phyloP scores from a whole-genome alignment of 2,888 invertebrate species.

The Drosophila subquinaria region DNA sequence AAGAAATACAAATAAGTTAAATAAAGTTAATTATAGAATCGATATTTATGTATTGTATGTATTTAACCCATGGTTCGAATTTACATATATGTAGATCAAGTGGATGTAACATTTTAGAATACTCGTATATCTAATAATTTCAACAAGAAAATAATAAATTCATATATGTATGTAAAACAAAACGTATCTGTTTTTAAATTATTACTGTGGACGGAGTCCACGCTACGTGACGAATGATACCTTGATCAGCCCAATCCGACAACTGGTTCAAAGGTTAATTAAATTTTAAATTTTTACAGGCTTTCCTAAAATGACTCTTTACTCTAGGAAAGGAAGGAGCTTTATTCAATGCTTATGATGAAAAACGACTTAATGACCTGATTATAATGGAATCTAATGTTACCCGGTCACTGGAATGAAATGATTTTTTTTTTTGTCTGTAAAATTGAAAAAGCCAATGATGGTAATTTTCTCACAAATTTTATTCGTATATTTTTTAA shows the following conservation, averaged over 20 bases:
- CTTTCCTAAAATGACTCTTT: too few relatives aligned
- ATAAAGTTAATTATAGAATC: slow-evolving; percentile 43
- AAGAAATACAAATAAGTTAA: slow-evolving; percentile 40
- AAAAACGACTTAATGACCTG: too few relatives aligned
- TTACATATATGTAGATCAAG: slow-evolving; percentile 55
- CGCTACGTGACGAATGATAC: too few relatives aligned
- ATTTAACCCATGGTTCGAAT: slow-evolving; percentile 68
- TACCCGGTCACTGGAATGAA: too few relatives aligned
- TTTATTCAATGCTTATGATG: too few relatives aligned
- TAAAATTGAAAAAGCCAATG: neutral
- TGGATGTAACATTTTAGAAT: slow-evolving; percentile 55
- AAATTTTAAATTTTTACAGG: too few relatives aligned
- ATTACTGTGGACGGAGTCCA: too few relatives aligned
- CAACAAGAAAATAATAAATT: slow-evolving; percentile 38
- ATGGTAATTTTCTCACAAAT: slow-evolving; percentile 36
- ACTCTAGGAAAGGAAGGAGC: too few relatives aligned
- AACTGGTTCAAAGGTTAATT: too few relatives aligned
- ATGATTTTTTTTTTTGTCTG: too few relatives aligned
- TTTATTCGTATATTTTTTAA: slow-evolving; percentile 63
- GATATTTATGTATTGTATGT: slow-evolving; percentile 48
- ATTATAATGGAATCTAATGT: too few relatives aligned
- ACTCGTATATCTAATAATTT: slow-evolving; percentile 38
- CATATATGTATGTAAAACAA: slow-evolving; percentile 18
- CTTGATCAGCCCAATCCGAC: too few relatives aligned
- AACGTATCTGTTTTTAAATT: neutral